These are phyloP conservation scores for Lepus townsendii DNA, from an alignment of 2,797 vertebrate species.

Conservation along the genomic window DNA sequence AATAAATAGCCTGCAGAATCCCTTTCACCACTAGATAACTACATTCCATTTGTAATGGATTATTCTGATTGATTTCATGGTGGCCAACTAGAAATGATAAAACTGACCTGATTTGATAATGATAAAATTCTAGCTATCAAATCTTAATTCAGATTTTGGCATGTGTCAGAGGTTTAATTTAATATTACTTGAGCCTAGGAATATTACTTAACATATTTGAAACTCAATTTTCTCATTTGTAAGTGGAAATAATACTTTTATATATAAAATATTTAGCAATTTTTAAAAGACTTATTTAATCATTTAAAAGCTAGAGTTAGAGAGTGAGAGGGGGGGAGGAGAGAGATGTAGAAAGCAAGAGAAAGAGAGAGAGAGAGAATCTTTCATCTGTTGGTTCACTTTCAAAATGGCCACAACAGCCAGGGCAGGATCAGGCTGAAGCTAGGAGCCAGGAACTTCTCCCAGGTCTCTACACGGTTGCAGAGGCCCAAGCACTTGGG, in stretches of 20 bases:
- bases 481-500: too few relatives aligned
- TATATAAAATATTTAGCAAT: neutral
- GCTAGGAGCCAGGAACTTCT: too few relatives aligned
- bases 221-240: neutral
- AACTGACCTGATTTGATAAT: neutral
- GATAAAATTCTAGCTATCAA: neutral
- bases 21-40: neutral
- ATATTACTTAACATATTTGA: neutral
- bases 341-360: too few relatives aligned
- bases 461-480: too few relatives aligned
- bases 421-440: too few relatives aligned
- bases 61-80: neutral
- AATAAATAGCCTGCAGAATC: neutral
- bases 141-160: neutral
- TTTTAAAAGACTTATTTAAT: neutral
- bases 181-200: neutral
- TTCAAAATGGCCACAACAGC: too few relatives aligned
- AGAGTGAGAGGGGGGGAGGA: too few relatives aligned
- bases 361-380: too few relatives aligned
- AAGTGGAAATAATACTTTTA: neutral
- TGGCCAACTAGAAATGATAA: neutral
- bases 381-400: too few relatives aligned
- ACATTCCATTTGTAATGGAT: neutral
- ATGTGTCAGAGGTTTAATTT: neutral
- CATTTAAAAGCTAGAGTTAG: too few relatives aligned